Conservation (phyloP, 2,797 vertebrate species). For the Chlorospingus semifuscus region DNA sequence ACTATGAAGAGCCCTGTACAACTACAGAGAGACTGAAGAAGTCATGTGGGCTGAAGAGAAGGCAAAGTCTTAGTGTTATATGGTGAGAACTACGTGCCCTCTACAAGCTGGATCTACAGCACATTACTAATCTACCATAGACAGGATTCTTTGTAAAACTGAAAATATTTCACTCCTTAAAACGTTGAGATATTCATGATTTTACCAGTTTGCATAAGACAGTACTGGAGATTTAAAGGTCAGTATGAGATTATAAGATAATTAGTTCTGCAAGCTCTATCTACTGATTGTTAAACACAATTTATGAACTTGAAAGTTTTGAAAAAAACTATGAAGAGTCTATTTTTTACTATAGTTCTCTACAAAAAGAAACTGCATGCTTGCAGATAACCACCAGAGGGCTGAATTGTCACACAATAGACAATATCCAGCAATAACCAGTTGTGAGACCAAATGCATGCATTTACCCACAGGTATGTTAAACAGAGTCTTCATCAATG, state of each 20-base stretch:
- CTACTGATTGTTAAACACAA: background rate
- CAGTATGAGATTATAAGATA: background rate
- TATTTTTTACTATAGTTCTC: background rate
- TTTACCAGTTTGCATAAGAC: background rate
- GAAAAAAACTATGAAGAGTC: background rate
- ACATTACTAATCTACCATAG: background rate
- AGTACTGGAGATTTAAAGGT: background rate
- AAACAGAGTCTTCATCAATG: background rate
- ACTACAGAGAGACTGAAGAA: background rate
- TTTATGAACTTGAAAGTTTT: background rate
- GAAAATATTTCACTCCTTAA: background rate
- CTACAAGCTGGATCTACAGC: background rate
- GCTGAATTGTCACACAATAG: background rate
- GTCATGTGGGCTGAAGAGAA: background rate
- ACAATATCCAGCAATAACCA: background rate
- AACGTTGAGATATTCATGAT: background rate
- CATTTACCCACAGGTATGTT: background rate
- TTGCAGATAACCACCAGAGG: slow-evolving; percentile 33
- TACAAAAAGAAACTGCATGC: fast-evolving
- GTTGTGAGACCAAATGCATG: no score
- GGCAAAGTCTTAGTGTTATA: background rate
- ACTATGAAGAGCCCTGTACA: background rate
- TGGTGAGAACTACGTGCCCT: background rate
- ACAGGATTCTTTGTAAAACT: background rate
- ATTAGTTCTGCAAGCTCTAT: background rate